These are phyloP conservation scores for Gymnobelideus leadbeateri DNA, from an alignment of 2,113 vertebrate genomes.

Conservation along the genomic window DNA sequence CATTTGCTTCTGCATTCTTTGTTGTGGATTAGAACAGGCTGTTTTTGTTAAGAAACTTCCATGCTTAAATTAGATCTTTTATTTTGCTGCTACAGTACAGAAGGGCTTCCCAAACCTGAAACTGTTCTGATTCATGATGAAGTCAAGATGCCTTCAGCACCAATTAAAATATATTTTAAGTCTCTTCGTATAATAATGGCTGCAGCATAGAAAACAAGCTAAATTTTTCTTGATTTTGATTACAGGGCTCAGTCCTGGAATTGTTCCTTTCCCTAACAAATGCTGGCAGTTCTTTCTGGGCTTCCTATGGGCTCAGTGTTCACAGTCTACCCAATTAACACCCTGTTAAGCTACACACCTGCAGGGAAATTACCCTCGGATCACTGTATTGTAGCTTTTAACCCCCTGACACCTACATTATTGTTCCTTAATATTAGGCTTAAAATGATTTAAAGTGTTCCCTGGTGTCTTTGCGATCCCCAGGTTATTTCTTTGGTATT, in stretches of 20 bases:
- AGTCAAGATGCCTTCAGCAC: slow-evolving; percentile 66
- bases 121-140: slow-evolving; percentile 72
- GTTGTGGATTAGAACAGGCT: not conserved
- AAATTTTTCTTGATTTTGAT: slow-evolving; percentile 79
- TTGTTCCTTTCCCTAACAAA: slow-evolving; percentile 76
- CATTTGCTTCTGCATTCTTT: not conserved
- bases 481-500: slow-evolving; percentile 46
- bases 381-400: slow-evolving; percentile 67
- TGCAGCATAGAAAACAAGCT: slow-evolving; percentile 73
- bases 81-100: slow-evolving; percentile 60
- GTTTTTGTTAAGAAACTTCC: slow-evolving; percentile 58
- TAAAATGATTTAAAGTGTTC: slow-evolving; percentile 60
- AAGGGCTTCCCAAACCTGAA: slow-evolving; percentile 65
- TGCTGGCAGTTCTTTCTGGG: slow-evolving; percentile 70
- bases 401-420: slow-evolving; percentile 52
- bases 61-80: slow-evolving; percentile 64
- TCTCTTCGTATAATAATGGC: slow-evolving; percentile 78
- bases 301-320: slow-evolving; percentile 78
- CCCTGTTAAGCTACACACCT: slow-evolving; percentile 80
- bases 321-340: slow-evolving; percentile 83
- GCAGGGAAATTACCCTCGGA: slow-evolving; percentile 81
- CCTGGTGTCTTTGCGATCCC: slow-evolving; percentile 48
- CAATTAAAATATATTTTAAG: slow-evolving; percentile 72
- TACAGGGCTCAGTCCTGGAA: slow-evolving; percentile 72
- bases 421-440: slow-evolving; percentile 53